Conservation (phyloP, 2,888 invertebrate genomes). For the Eudasyphora cyanicolor region DNA sequence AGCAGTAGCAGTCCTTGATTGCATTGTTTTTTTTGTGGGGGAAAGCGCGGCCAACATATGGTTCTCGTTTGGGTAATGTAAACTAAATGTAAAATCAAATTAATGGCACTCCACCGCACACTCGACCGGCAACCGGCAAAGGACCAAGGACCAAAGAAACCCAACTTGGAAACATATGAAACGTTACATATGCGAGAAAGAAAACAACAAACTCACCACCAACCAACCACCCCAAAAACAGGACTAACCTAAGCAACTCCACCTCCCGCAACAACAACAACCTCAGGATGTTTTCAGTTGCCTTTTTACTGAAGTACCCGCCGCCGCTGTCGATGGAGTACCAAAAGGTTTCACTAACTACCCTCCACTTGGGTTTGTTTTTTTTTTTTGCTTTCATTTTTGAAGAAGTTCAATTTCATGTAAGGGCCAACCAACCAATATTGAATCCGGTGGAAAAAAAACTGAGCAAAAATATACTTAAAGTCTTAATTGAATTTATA, state of each 20-base stretch:
- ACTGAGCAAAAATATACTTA: conserved; percentile 21
- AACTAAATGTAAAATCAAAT: conserved; percentile 48
- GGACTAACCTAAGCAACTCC: not conserved
- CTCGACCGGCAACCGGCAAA: not conserved
- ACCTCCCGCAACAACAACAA: conserved; percentile 8
- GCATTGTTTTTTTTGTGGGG: not conserved
- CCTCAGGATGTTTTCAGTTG: not conserved
- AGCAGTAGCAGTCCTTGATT: not conserved
- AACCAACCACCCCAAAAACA: not conserved
- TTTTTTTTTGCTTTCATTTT: no score
- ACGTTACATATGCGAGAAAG: not conserved
- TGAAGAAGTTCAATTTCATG: not conserved
- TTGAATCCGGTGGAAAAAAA: not conserved
- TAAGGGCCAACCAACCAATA: not conserved
- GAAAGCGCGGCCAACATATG: conserved; percentile 18
- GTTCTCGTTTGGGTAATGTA: conserved; percentile 1
- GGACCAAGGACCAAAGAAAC: no score
- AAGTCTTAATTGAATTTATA: conserved; percentile 57
- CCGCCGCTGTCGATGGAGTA: not conserved
- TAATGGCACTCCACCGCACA: conserved; percentile 27
- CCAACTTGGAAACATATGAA: not conserved
- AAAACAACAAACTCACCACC: not conserved
- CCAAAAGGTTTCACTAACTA: conserved; percentile 39
- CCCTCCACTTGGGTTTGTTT: conserved; percentile 36
- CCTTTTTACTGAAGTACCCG: not conserved